phyloP scores from a whole-genome alignment of 1,140 invertebrate genomes.

The Acromyrmex heyeri region DNA sequence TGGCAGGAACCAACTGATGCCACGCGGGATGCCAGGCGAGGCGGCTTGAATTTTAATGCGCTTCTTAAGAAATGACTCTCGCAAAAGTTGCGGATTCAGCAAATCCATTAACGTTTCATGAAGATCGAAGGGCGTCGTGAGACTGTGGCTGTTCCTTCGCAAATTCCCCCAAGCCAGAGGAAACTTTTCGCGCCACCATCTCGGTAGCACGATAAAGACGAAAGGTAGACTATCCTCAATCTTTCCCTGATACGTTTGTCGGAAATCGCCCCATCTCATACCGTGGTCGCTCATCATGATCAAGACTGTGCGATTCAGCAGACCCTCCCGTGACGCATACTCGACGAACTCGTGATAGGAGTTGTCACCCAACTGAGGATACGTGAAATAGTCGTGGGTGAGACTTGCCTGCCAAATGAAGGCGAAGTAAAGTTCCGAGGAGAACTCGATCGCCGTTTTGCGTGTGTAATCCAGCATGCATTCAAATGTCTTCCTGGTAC shows the following conservation, averaged over 20 bases:
- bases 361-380: conserved; percentile 84
- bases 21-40: conserved; percentile 83
- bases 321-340: conserved; percentile 70
- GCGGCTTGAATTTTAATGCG: conserved; percentile 73
- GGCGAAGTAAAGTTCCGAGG: conserved; percentile 84
- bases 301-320: conserved; percentile 87
- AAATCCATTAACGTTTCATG: conserved; percentile 90
- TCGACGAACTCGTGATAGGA: conserved; percentile 80
- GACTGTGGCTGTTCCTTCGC: conserved; percentile 85
- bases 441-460: conserved; percentile 87
- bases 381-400: conserved; percentile 87
- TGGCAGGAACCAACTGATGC: conserved; percentile 92
- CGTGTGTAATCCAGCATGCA: conserved; percentile 83
- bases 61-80: conserved; percentile 74
- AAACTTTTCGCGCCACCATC: conserved; percentile 88
- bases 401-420: conserved; percentile 87
- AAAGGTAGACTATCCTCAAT: conserved; percentile 91
- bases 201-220: conserved; percentile 88
- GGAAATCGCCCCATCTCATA: conserved; percentile 89
- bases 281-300: conserved; percentile 92
- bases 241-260: conserved; percentile 89
- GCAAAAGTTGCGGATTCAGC: conserved; percentile 84
- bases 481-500: conserved; percentile 84
- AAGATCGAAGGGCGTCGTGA: conserved; percentile 89
- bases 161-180: conserved; percentile 86